Conservation (phyloP, 2,888 invertebrate species). For the Nysson spinosus region DNA sequence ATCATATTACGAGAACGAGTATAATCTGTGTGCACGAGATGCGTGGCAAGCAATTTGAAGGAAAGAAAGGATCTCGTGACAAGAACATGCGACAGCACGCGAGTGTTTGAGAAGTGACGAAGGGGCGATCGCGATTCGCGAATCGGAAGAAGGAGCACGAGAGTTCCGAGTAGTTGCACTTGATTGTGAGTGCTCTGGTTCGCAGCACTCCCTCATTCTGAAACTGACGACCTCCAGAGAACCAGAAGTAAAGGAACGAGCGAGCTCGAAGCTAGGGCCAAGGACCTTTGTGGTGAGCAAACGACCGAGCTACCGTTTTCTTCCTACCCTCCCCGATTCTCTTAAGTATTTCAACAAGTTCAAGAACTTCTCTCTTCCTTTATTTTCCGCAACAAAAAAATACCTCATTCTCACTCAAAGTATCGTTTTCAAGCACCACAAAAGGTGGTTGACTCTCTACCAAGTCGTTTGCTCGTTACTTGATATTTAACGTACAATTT, state of each 20-base stretch:
- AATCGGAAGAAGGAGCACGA: neutral
- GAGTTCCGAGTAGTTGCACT: slow-evolving; percentile 19
- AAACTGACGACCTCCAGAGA: slow-evolving; percentile 36
- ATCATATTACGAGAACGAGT: too few species aligned
- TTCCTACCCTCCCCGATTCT: slow-evolving; percentile 14
- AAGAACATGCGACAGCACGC: too few species aligned
- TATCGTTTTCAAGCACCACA: too few species aligned
- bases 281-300: slow-evolving; percentile 63
- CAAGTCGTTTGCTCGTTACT: too few species aligned
- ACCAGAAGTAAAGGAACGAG: slow-evolving; percentile 40
- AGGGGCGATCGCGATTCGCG: too few species aligned
- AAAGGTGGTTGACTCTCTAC: too few species aligned
- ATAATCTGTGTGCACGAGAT: too few species aligned
- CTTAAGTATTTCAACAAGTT: slow-evolving; percentile 15
- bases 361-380: neutral
- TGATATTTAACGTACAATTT: too few species aligned
- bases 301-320: slow-evolving; percentile 44
- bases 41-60: too few species aligned
- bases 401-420: too few species aligned
- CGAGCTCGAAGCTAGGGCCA: slow-evolving; percentile 63
- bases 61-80: too few species aligned
- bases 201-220: slow-evolving; percentile 33
- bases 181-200: slow-evolving; percentile 24
- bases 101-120: too few species aligned
- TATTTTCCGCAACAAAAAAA: neutral